Evolutionary conservation across 2,113 vertebrate species (phyloP).

Genomic region (Rhabdomys dilectus): DNA sequence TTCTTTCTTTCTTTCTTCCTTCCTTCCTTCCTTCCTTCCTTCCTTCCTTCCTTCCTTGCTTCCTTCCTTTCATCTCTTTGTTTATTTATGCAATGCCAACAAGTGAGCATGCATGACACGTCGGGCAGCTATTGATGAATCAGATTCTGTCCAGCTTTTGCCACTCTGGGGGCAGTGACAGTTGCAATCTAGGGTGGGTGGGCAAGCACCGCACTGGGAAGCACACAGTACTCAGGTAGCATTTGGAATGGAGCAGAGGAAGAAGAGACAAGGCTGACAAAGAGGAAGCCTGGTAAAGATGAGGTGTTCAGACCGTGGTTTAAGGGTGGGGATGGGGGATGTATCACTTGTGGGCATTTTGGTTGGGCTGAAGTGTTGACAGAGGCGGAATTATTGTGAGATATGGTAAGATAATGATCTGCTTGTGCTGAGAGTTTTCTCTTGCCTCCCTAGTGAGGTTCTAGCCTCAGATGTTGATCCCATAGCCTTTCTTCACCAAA

Average conservation of each 20-base stretch:
- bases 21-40: rapidly evolving
- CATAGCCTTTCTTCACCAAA: background rate
- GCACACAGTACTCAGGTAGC: background rate
- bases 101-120: too few relatives aligned
- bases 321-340: rapidly evolving
- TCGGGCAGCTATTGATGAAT: background rate
- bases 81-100: background rate
- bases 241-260: background rate
- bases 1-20: background rate
- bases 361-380: background rate
- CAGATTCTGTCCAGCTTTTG: background rate
- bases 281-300: background rate
- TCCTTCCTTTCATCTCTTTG: background rate
- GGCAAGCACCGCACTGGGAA: rapidly evolving
- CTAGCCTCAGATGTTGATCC: background rate
- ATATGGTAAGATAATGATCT: background rate
- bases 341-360: too few relatives aligned
- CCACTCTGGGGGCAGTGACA: background rate
- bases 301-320: background rate
- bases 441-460: background rate
- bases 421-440: background rate
- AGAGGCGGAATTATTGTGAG: background rate
- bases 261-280: background rate
- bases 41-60: rapidly evolving
- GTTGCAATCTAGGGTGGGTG: background rate